A percentile compares a stretch with the other conserved stretches of the same genome.
Conservation (phyloP, 2,797 vertebrate genomes). For the Cynodonichthys magdalenae region DNA sequence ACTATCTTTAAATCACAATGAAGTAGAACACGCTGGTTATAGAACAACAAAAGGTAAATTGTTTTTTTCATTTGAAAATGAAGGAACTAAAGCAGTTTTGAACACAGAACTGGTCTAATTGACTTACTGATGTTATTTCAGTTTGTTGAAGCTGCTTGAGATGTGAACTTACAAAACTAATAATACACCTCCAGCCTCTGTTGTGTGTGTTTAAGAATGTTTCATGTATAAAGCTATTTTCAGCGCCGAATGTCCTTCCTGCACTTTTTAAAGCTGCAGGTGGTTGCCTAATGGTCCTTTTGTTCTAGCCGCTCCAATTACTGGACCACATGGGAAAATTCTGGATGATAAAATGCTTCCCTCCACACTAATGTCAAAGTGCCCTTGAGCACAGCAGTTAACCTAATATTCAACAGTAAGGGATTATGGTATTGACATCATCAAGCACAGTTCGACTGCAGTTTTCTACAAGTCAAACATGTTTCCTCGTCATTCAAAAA, state of each 20-base stretch:
- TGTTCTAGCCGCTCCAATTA: conserved; percentile 63
- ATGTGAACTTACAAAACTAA: conserved; percentile 21
- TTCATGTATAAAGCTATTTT: conserved; percentile 35
- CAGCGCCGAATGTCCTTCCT: conserved; percentile 49
- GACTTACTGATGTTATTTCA: not conserved
- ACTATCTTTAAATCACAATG: too few relatives aligned
- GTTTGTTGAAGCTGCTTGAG: conserved; percentile 10
- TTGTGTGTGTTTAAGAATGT: conserved; percentile 42
- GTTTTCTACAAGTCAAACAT: conserved; percentile 7
- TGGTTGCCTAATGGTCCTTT: conserved; percentile 62
- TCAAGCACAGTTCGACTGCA: conserved; percentile 3
- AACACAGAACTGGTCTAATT: conserved; percentile 1
- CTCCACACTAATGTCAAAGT: conserved; percentile 64
- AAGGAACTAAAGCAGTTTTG: not conserved
- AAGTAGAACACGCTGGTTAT: too few relatives aligned
- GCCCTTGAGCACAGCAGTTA: conserved; percentile 70
- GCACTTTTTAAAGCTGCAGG: conserved; percentile 61
- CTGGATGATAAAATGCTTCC: conserved; percentile 61
- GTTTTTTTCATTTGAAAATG: not conserved
- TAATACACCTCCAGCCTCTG: conserved; percentile 29
- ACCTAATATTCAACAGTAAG: conserved; percentile 39
- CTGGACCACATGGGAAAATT: conserved; percentile 59
- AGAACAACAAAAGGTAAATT: too few relatives aligned
- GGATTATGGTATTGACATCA: conserved; percentile 40
- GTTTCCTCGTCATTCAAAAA: conserved; percentile 19